Base-by-base conservation (phyloP, 2,113 vertebrate species). In the Lepisosteus oculatus region DNA sequence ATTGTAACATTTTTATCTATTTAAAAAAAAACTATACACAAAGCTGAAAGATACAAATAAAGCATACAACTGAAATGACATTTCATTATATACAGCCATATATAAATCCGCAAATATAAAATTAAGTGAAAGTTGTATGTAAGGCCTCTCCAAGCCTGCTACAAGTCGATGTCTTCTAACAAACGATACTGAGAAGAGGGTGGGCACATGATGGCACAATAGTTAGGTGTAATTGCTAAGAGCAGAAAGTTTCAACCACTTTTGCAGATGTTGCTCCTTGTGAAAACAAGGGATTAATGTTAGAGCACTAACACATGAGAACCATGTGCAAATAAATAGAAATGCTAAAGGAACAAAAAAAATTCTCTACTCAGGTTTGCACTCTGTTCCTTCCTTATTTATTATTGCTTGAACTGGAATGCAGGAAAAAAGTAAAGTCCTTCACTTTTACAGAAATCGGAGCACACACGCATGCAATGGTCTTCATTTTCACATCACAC, bases 91-190 rank as follows among this genome's bases (percentile, higher is more conserved):
- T 63, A 72, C 41, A 72, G 62, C 51, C 43, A 51, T 55, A 72
- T 55, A 72, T 65, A 72, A 41, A 72, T 55, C 63, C 11, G 71
- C 63, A 57, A 55, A 67, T 66, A 67, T 54, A 72, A 72, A 56
- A 17, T 43, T 17, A 66, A 67, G 45, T 17, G 55, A 56, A 65
- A 65, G 45, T 29, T 42, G 0, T 11, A 15, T 29, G 43, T 57
- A 66, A 14, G 66, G 47, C 14, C 12, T 71, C 13, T 71, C 44
- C 29, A n/a, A 43, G 12, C 59, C 62, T 56, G 44, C 2, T 72
- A 14, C 43, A n/a, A 54, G 7, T 56, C 61, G 47, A 55, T 54
- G 4, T 54, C 71, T 17, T 65, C 7, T 70, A 61, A 70, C 47
- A 51, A 61, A 45, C 59, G 42, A 43, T 61, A 55, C 55, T 7